Conservation (phyloP, 2,797 vertebrate genomes). For the Takifugu rubripes region DNA sequence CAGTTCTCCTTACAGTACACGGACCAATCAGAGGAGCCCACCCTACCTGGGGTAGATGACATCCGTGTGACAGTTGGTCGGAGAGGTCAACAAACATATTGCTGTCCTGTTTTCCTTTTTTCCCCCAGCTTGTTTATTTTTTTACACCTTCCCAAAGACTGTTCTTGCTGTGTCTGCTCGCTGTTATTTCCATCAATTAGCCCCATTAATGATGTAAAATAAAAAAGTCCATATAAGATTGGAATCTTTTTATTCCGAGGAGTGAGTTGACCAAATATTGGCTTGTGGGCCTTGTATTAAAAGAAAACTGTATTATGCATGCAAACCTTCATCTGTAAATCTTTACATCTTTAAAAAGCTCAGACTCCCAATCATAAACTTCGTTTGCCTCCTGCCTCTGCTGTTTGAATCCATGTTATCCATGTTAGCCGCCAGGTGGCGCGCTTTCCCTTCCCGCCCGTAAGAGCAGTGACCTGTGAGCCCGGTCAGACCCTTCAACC, state of each 20-base stretch:
- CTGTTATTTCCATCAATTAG: constrained; percentile 58
- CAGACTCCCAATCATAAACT: constrained; percentile 30
- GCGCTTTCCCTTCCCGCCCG: constrained; percentile 27
- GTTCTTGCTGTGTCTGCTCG: constrained; percentile 47
- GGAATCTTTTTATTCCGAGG: constrained; percentile 42
- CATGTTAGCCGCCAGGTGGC: constrained; percentile 63
- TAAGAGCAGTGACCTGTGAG: neutral
- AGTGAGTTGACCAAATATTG: neutral
- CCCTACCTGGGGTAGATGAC: constrained; percentile 58
- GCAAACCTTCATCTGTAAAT: constrained; percentile 39
- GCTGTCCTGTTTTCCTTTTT: constrained; percentile 44
- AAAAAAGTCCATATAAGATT: constrained; percentile 58
- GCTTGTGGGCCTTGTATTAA: constrained; percentile 10
- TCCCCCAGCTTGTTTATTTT: constrained; percentile 29
- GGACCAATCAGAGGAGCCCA: constrained; percentile 73
- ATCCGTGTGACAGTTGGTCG: constrained; percentile 60
- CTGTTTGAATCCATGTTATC: constrained; percentile 38
- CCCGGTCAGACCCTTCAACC: neutral
- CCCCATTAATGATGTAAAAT: constrained; percentile 50
- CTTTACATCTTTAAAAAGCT: constrained; percentile 11
- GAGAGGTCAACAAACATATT: constrained; percentile 38
- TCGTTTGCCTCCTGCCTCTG: constrained; percentile 13
- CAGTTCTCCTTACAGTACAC: constrained; percentile 62
- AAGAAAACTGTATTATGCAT: constrained; percentile 37
- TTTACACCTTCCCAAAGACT: constrained; percentile 65